Percentiles rank a stretch among this genome's conserved stretches.
These are phyloP conservation scores for Phyllotreta striolata DNA, from an alignment of 2,888 invertebrate genomes.

Conservation along the genomic window DNA sequence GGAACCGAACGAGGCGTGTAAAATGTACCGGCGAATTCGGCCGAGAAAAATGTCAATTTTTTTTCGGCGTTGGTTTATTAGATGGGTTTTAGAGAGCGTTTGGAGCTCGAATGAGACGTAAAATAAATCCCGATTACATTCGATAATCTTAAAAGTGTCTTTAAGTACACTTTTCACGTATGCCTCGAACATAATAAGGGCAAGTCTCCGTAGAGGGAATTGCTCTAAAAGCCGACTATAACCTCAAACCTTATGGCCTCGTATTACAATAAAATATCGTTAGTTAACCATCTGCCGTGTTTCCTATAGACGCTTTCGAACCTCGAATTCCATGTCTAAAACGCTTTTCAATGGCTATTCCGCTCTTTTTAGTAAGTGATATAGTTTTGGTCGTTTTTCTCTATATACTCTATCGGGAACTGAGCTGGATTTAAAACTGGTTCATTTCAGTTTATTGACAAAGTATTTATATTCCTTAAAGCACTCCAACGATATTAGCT, in stretches of 20 bases:
- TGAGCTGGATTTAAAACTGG: constrained; percentile 3
- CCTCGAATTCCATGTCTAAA: constrained; percentile 17
- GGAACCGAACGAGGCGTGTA: too few relatives aligned
- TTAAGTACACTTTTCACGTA: constrained; percentile 38
- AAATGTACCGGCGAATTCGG: too few relatives aligned
- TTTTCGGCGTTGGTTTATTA: not conserved
- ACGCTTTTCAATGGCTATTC: constrained; percentile 16
- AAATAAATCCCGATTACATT: constrained; percentile 41
- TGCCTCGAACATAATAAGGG: constrained; percentile 36
- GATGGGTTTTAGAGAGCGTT: constrained; percentile 4
- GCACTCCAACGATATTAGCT: too few relatives aligned
- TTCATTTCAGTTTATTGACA: not conserved
- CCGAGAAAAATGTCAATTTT: not conserved
- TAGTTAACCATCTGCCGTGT: constrained; percentile 28
- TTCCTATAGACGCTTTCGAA: constrained; percentile 5
- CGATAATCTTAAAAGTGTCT: constrained; percentile 27
- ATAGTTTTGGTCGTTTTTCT: constrained; percentile 2
- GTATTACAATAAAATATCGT: constrained; percentile 41
- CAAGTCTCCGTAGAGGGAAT: constrained; percentile 29
- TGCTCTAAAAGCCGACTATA: constrained; percentile 37
- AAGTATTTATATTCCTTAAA: not conserved
- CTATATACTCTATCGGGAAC: too few relatives aligned
- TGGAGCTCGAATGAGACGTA: constrained; percentile 37
- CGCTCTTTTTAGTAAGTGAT: constrained; percentile 8
- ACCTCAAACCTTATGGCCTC: constrained; percentile 35